phyloP scores from a whole-genome alignment of 2,797 vertebrate genomes.

The Xerus rutilus region DNA sequence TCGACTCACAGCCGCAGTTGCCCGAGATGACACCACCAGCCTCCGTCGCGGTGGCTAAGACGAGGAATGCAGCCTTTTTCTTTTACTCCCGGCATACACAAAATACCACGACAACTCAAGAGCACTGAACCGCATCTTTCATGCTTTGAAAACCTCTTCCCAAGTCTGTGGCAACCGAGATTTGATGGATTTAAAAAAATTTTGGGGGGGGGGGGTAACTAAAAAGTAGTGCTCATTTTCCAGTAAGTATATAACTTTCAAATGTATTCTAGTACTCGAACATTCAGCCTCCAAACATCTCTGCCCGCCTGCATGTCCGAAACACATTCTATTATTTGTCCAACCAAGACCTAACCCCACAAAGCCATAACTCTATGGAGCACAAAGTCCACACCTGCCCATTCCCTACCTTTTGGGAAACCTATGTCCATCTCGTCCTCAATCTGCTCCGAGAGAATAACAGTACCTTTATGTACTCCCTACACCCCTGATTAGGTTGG shows the following conservation, averaged over 20 bases:
- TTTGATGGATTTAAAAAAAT: not conserved
- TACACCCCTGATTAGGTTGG: not conserved
- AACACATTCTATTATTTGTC: not conserved
- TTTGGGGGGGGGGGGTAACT: not conserved
- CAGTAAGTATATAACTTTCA: not conserved
- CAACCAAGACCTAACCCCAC: not conserved
- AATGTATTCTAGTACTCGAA: not conserved
- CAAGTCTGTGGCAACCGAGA: not conserved
- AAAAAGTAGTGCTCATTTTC: not conserved
- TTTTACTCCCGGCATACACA: not conserved
- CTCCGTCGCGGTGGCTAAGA: not conserved
- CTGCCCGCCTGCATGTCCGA: not conserved
- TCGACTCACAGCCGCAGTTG: not conserved
- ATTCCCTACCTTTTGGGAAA: not conserved
- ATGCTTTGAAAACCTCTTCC: not conserved
- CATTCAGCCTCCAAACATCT: too few relatives aligned
- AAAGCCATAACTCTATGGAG: not conserved
- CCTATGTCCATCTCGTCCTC: not conserved
- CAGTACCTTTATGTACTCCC: fast-evolving
- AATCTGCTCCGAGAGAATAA: not conserved
- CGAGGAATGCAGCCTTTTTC: not conserved
- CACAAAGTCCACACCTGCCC: not conserved
- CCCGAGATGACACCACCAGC: not conserved
- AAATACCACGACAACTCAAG: too few relatives aligned
- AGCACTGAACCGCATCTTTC: not conserved